phyloP scores from a whole-genome alignment of 2,797 vertebrate species.

The Gymnodraco acuticeps region DNA sequence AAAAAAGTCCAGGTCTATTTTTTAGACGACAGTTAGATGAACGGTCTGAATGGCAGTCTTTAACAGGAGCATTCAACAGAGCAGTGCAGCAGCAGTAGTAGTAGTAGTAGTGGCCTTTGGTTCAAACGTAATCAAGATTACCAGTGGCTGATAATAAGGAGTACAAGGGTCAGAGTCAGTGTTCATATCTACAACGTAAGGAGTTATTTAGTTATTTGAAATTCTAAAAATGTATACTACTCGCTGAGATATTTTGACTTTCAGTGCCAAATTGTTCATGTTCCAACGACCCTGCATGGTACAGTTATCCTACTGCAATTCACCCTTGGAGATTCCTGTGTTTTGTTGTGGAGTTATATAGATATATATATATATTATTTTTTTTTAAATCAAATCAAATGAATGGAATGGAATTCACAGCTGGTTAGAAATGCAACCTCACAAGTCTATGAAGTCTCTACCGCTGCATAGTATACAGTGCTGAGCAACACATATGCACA shows the following conservation, averaged over 20 bases:
- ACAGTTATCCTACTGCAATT: background rate
- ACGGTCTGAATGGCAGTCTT: no score
- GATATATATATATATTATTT: no score
- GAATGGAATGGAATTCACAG: no score
- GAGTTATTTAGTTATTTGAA: background rate
- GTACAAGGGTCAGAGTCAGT: background rate
- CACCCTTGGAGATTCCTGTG: no score
- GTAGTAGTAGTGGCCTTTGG: constrained; percentile 14
- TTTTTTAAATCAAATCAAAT: no score
- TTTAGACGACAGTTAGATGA: constrained; percentile 6
- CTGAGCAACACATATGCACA: background rate
- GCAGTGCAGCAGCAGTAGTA: constrained; percentile 16
- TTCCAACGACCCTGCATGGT: background rate
- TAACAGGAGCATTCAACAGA: no score
- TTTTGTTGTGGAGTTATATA: no score
- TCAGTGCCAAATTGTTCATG: background rate
- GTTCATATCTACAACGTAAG: background rate
- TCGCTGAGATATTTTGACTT: background rate
- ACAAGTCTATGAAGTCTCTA: background rate
- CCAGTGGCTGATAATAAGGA: background rate
- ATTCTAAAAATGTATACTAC: no score
- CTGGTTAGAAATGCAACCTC: no score
- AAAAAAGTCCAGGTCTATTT: background rate
- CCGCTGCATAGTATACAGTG: background rate
- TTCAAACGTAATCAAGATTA: constrained; percentile 6